These are phyloP conservation scores for Lycaena phlaeas DNA, from an alignment of 2,888 invertebrate species.

Conservation along the genomic window DNA sequence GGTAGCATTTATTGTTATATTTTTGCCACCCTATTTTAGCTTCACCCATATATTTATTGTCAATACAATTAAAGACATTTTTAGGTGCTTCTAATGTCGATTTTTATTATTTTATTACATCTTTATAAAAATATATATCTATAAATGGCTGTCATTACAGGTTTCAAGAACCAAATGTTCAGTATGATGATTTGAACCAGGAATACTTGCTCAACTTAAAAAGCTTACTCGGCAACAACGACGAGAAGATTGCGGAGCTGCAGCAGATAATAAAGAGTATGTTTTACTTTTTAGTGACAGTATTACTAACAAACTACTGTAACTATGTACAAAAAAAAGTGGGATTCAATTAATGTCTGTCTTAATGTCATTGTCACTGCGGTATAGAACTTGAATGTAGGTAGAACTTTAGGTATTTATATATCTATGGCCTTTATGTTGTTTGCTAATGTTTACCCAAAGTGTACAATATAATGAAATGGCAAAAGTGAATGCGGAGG, in stretches of 20 bases:
- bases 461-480: too few relatives aligned
- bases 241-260: constrained; percentile 39
- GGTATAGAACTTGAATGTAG: background rate
- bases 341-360: too few relatives aligned
- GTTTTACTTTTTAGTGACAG: constrained; percentile 14
- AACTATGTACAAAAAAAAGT: background rate
- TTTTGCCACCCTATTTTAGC: too few relatives aligned
- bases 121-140: background rate
- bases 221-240: constrained; percentile 40
- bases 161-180: constrained; percentile 38
- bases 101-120: too few relatives aligned
- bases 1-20: constrained; percentile 24
- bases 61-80: too few relatives aligned
- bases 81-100: too few relatives aligned
- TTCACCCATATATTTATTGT: too few relatives aligned
- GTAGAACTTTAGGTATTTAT: background rate
- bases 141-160: constrained; percentile 22
- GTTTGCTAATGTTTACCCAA: background rate
- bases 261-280: constrained; percentile 38
- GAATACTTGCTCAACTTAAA: constrained; percentile 40
- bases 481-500: too few relatives aligned
- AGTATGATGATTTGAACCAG: constrained; percentile 40
- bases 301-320: background rate
- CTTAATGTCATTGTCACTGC: too few relatives aligned
- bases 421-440: background rate